Conservation (phyloP, 2,888 invertebrate genomes). For the Drosophila sordidapex region DNA sequence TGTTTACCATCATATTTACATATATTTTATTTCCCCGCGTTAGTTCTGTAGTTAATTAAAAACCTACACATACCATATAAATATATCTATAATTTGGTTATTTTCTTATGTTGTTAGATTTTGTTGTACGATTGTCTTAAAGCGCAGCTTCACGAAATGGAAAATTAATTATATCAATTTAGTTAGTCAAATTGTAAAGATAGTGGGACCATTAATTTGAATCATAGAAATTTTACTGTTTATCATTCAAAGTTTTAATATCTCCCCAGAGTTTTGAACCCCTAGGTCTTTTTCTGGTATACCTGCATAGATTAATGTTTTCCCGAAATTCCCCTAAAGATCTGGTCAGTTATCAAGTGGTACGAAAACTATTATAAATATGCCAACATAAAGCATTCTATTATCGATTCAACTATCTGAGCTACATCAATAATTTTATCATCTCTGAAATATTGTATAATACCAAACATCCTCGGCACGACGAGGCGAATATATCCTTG, state of each 20-base stretch:
- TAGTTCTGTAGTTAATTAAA: conserved; percentile 44
- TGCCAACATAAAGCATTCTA: conserved; percentile 1
- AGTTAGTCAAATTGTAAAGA: conserved; percentile 6
- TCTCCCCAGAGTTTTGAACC: background rate
- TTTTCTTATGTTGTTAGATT: conserved; percentile 20
- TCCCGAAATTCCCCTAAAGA: background rate
- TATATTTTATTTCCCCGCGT: conserved; percentile 17
- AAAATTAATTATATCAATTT: conserved; percentile 1
- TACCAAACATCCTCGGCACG: background rate
- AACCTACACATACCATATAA: conserved; percentile 1
- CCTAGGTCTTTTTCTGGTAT: background rate
- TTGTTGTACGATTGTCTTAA: conserved; percentile 15
- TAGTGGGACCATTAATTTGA: conserved; percentile 12
- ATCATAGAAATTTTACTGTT: conserved; percentile 4
- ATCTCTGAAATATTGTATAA: conserved; percentile 13
- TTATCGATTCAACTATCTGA: background rate
- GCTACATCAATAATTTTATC: conserved; percentile 13
- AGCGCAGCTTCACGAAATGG: background rate
- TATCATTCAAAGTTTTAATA: background rate
- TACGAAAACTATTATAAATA: conserved; percentile 5
- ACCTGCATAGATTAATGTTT: background rate
- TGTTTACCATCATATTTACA: conserved; percentile 20
- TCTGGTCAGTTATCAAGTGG: background rate
- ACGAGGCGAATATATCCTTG: conserved; percentile 16
- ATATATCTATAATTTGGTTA: conserved; percentile 23